Conservation (phyloP, 2,888 invertebrate species). For the Hemithea aestivaria region DNA sequence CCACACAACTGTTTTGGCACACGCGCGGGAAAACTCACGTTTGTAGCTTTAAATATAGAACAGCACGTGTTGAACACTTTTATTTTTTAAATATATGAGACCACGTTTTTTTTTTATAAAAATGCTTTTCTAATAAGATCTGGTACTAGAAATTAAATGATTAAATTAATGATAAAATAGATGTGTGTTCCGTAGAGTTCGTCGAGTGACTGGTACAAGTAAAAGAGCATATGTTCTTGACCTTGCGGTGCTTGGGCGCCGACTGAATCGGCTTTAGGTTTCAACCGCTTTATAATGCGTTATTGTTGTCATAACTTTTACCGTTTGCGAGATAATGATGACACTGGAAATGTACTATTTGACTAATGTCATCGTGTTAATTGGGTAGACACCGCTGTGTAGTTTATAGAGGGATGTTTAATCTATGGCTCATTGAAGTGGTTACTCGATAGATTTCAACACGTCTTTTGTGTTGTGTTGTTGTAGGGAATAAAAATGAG, state of each 20-base stretch:
- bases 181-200: slow-evolving; percentile 53
- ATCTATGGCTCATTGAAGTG: too few species aligned
- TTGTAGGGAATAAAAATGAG: too few species aligned
- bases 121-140: too few species aligned
- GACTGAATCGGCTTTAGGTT: slow-evolving; percentile 70
- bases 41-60: slow-evolving; percentile 49
- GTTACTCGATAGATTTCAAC: too few species aligned
- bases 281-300: slow-evolving; percentile 68
- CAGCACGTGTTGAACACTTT: slow-evolving; percentile 36
- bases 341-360: slow-evolving; percentile 3
- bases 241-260: slow-evolving; percentile 64
- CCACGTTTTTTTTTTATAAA: slow-evolving; percentile 19
- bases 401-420: too few species aligned
- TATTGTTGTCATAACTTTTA: slow-evolving; percentile 74
- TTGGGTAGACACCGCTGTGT: not conserved
- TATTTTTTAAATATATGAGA: slow-evolving; percentile 31
- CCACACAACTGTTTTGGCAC: slow-evolving; percentile 30
- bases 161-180: too few species aligned
- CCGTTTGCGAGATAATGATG: slow-evolving; percentile 33
- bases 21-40: slow-evolving; percentile 39
- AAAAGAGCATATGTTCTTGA: slow-evolving; percentile 67
- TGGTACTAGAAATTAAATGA: too few species aligned
- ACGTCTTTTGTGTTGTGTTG: too few species aligned
- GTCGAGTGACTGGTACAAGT: slow-evolving; percentile 59
- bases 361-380: too few species aligned